Evolutionary conservation across 2,113 vertebrate species (phyloP).

Genomic region (Hippocampus abdominalis): DNA sequence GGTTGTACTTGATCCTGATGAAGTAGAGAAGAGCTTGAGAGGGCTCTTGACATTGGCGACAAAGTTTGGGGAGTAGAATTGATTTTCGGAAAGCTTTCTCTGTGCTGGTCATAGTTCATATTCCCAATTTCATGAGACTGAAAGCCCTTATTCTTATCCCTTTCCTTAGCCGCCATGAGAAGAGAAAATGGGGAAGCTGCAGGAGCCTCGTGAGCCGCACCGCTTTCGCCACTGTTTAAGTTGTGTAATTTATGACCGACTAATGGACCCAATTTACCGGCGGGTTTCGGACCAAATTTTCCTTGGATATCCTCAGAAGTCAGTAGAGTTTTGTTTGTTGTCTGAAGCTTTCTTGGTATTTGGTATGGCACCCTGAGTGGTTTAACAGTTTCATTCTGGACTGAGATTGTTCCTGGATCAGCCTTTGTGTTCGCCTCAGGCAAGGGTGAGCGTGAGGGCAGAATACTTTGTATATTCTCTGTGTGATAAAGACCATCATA

Average conservation of each 20-base stretch:
- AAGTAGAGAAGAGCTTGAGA: conserved; percentile 23
- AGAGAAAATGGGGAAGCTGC: conserved; percentile 83
- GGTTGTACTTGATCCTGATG: conserved; percentile 24
- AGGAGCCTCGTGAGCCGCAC: conserved; percentile 28
- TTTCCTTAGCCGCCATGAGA: conserved; percentile 83
- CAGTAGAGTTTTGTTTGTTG: background rate
- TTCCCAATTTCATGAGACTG: conserved; percentile 52
- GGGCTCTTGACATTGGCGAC: conserved; percentile 65
- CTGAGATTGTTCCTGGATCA: conserved; percentile 17
- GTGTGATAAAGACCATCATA: conserved; percentile 35
- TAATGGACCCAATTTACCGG: conserved; percentile 53
- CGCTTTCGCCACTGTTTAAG: conserved; percentile 60
- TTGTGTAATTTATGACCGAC: conserved; percentile 64
- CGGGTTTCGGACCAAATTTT: conserved; percentile 18
- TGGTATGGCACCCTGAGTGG: conserved; percentile 1
- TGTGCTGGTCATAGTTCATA: conserved; percentile 35
- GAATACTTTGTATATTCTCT: conserved; percentile 25
- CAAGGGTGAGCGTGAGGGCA: conserved; percentile 7
- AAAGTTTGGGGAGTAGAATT: conserved; percentile 73
- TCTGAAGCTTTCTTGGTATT: conserved; percentile 41
- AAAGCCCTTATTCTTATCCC: conserved; percentile 75
- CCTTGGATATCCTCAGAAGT: conserved; percentile 28
- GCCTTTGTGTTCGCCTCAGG: conserved; percentile 15
- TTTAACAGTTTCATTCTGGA: conserved; percentile 27
- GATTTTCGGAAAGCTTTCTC: conserved; percentile 59